Percentiles rank a stretch among this genome's conserved stretches.
Evolutionary conservation across 1,140 invertebrate genomes (phyloP).

Genomic region (Homalodisca vitripennis): DNA sequence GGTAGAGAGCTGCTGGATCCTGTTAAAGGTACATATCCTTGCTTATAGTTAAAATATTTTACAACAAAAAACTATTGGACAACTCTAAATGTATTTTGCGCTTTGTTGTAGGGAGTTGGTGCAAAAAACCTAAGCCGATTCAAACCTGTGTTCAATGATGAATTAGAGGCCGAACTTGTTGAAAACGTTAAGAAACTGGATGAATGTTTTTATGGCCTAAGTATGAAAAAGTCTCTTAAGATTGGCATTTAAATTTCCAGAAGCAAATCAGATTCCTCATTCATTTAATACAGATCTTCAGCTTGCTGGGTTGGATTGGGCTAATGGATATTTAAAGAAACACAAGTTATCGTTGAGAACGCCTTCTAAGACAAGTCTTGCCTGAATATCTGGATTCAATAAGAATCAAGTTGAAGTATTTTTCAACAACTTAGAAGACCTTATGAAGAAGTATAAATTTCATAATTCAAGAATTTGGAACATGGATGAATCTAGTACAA

Average conservation of each 20-base stretch:
- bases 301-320: not conserved
- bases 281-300: not conserved
- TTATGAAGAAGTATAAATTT: not conserved
- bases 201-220: not conserved
- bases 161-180: not conserved
- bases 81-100: not conserved
- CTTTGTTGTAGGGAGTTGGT: not conserved
- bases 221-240: not conserved
- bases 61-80: not conserved
- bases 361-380: not conserved
- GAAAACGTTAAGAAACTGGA: not conserved
- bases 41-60: not conserved
- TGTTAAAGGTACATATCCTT: not conserved
- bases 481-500: not conserved
- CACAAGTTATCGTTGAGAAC: not conserved
- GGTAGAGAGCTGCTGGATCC: not conserved
- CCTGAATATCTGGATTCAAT: not conserved
- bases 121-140: not conserved
- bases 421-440: too few relatives aligned
- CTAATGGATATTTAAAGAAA: not conserved
- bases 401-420: too few relatives aligned
- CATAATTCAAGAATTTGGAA: not conserved
- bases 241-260: not conserved
- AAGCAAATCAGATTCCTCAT: not conserved
- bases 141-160: not conserved